Base-by-base conservation (phyloP, 2,888 invertebrate species). In the Oegoconia quadripuncta region DNA sequence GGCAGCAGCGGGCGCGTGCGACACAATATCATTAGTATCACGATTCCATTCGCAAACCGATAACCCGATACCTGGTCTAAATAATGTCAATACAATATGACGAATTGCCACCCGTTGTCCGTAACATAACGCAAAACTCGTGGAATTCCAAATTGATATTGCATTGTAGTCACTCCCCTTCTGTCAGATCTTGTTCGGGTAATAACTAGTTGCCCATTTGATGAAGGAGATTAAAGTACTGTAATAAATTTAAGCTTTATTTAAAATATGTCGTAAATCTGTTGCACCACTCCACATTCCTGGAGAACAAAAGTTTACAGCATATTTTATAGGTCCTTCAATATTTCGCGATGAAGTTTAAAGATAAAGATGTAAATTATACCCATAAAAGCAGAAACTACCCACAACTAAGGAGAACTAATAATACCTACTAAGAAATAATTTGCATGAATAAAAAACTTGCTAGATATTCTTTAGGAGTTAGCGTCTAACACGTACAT, bases 11-110 rank as follows among this genome's bases (percentile, higher is more conserved):
- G 54, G 69, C 75, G 74, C 74, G 71, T 69, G 74, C 78, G 76
- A 73, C 74, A 75, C 71, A 77, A 70, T 74, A 76, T 74, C 73
- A 62, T 63, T 67, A 62, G 62, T 66, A 71, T 74, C 77, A 74
- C 73, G 74, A 75, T 63, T 67, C 60, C 50, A 56, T 57, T 63
- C 60, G 65, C 60, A 59, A 70, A 64, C 61, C 13, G 63, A 73
- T 65, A 68, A 61, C 61, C 59, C 51, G 55, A 69, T 62, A 67
- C 59, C 54, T 49, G 64, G 61, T 62, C 66, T 64, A 68, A 70
- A 68, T 66, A 69, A 68, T 59, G 64, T 64, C 64, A 60, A 60
- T 59, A 62, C 63, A 56, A 44, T 64, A 70, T 74, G 69, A 72
- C 63, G 64, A 65, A 74, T 72, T 62, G 55, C 59, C 49, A 49